These are phyloP conservation scores for Drosophila stalkeri DNA, from an alignment of 2,888 invertebrate genomes.

Conservation along the genomic window DNA sequence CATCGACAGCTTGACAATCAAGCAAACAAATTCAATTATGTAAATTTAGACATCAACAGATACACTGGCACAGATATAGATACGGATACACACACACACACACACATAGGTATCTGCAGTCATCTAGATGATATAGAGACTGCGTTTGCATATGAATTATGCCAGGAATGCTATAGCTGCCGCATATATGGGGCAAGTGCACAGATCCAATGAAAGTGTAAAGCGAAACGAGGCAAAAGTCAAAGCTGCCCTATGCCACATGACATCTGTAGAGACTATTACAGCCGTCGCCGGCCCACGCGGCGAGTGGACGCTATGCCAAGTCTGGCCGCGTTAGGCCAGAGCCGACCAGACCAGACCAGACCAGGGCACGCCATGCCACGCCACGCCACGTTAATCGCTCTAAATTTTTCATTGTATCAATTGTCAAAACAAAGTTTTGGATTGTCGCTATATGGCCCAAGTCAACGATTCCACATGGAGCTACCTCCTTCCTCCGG, in stretches of 20 bases:
- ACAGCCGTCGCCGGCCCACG: conserved; percentile 68
- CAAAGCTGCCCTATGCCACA: conserved; percentile 32
- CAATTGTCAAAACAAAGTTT: conserved; percentile 81
- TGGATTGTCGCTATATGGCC: conserved; percentile 67
- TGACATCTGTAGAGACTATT: conserved; percentile 36
- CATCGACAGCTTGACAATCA: conserved; percentile 84
- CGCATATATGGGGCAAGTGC: conserved; percentile 46
- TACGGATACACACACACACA: conserved; percentile 16
- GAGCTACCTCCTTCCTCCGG: conserved; percentile 17
- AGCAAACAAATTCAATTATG: conserved; percentile 85
- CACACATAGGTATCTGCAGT: conserved; percentile 5
- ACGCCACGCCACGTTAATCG: conserved; percentile 45
- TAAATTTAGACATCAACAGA: conserved; percentile 83
- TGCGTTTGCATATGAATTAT: conserved; percentile 62
- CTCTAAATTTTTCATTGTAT: conserved; percentile 81
- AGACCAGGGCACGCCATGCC: not conserved
- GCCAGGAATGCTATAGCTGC: conserved; percentile 62
- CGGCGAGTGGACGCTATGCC: conserved; percentile 41
- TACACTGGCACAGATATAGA: conserved; percentile 29
- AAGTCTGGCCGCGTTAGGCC: not conserved
- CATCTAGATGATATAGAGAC: conserved; percentile 26
- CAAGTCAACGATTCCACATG: conserved; percentile 48
- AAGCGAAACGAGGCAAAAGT: conserved; percentile 69
- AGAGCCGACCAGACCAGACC: not conserved
- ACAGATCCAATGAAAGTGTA: conserved; percentile 58